A percentile compares a stretch with the other conserved stretches of the same genome.
phyloP scores from a whole-genome alignment of 2,113 vertebrate species.

The Actenoides hombroni region DNA sequence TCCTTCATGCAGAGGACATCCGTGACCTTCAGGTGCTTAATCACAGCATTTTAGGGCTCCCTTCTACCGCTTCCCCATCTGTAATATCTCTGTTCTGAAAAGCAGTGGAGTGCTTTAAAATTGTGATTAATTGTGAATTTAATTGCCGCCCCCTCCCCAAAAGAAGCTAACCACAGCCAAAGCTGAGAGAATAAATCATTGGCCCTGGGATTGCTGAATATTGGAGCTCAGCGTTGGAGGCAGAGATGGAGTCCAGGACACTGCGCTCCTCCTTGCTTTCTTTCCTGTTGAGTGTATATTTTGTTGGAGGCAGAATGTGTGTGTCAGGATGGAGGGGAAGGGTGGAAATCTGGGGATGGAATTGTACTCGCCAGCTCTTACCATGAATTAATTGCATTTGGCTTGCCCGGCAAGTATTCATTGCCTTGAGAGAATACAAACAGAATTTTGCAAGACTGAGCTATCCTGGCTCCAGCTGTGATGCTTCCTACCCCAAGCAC shows the following conservation, averaged over 20 bases:
- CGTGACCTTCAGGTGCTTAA: slow-evolving; percentile 49
- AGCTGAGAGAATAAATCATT: not conserved
- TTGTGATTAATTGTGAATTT: not conserved
- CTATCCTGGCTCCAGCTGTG: slow-evolving; percentile 46
- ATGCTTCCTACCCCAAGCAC: not conserved
- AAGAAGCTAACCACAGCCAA: not conserved
- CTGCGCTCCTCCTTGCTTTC: not conserved
- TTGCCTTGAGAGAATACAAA: slow-evolving; percentile 52
- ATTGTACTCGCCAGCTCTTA: slow-evolving; percentile 28
- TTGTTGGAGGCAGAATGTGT: slow-evolving; percentile 42
- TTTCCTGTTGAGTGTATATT: not conserved
- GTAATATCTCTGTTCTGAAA: not conserved
- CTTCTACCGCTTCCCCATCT: not conserved
- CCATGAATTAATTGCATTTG: slow-evolving; percentile 55
- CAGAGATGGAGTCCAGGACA: not conserved
- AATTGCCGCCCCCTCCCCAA: not conserved
- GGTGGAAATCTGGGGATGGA: slow-evolving; percentile 45
- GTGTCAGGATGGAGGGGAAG: slow-evolving; percentile 38
- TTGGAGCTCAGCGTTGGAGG: not conserved
- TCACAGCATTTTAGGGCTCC: not conserved
- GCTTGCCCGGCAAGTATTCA: slow-evolving; percentile 39
- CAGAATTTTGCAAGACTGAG: slow-evolving; percentile 52
- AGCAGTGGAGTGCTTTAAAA: not conserved
- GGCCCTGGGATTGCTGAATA: not conserved
- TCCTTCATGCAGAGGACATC: not conserved